Evolutionary conservation across 2,797 vertebrate genomes (phyloP).

Genomic region (Phalanger gymnotis): DNA sequence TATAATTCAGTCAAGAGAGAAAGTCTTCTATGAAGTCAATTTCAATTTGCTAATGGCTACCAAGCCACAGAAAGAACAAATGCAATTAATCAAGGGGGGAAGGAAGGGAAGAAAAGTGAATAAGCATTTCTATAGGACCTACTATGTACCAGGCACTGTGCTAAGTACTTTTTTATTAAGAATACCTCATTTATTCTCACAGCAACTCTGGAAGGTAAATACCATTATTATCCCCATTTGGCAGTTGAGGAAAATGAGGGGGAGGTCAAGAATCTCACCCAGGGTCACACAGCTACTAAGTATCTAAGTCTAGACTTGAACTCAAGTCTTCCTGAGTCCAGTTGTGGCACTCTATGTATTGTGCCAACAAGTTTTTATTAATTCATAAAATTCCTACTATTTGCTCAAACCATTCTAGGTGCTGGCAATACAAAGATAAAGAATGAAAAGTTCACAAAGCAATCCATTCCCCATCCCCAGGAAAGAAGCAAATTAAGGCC

Average conservation of each 20-base stretch:
- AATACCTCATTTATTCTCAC: neutral
- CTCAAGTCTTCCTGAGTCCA: neutral
- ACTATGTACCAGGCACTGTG: neutral
- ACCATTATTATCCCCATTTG: neutral
- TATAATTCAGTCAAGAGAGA: neutral
- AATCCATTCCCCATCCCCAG: slow-evolving; percentile 17
- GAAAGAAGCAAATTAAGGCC: neutral
- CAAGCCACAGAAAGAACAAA: neutral
- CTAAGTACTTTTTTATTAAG: neutral
- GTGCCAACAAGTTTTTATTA: neutral
- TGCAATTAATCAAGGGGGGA: neutral
- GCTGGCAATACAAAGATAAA: neutral
- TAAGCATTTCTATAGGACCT: neutral
- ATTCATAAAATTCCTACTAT: neutral
- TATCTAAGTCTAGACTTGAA: neutral
- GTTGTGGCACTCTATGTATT: neutral
- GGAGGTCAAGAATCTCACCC: neutral
- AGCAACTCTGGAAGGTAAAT: neutral
- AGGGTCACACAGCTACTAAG: neutral
- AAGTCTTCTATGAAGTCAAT: neutral
- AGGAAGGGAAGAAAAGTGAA: neutral
- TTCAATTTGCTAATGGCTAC: neutral
- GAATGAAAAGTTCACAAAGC: neutral
- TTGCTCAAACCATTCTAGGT: neutral
- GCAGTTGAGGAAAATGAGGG: neutral